phyloP scores from a whole-genome alignment of 2,888 invertebrate genomes.

The Agrilus cyanescens region DNA sequence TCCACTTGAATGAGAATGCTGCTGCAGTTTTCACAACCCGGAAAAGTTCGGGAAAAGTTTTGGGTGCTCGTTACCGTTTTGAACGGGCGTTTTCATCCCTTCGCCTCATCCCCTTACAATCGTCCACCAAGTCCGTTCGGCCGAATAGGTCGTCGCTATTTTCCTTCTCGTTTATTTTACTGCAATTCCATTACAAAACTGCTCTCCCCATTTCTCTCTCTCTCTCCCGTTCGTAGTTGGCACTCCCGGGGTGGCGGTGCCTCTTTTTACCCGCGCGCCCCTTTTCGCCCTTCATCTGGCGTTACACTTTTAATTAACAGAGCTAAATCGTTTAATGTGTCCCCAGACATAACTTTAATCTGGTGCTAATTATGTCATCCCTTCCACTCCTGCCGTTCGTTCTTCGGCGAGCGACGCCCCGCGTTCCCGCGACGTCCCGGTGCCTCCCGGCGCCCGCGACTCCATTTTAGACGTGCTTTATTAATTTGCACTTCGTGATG shows the following conservation, averaged over 20 bases:
- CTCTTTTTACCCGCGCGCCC: slow-evolving; percentile 11
- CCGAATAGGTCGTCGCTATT: slow-evolving; percentile 3
- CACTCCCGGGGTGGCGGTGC: too few relatives aligned
- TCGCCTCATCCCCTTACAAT: background rate
- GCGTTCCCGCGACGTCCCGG: background rate
- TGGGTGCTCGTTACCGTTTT: slow-evolving; percentile 41
- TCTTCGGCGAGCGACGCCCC: slow-evolving; percentile 13
- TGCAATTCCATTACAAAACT: slow-evolving; percentile 4
- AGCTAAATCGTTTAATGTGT: slow-evolving; percentile 45
- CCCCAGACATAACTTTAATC: slow-evolving; percentile 52
- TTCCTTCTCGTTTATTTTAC: too few relatives aligned
- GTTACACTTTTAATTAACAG: slow-evolving; percentile 42
- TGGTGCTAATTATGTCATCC: slow-evolving; percentile 49
- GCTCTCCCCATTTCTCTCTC: too few relatives aligned
- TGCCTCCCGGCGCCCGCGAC: background rate
- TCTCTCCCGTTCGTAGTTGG: too few relatives aligned
- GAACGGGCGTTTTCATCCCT: slow-evolving; percentile 65
- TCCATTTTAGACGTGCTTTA: background rate
- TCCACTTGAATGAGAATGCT: too few relatives aligned
- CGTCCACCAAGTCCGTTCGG: slow-evolving; percentile 1
- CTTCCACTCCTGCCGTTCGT: slow-evolving; percentile 22
- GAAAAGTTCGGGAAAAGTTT: too few relatives aligned
- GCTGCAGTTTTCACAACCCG: too few relatives aligned
- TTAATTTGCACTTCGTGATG: too few relatives aligned
- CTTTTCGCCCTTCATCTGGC: slow-evolving; percentile 17